Percentiles rank a stretch among this genome's conserved stretches.
phyloP scores from a whole-genome alignment of 2,888 invertebrate species.

The Phania funesta region DNA sequence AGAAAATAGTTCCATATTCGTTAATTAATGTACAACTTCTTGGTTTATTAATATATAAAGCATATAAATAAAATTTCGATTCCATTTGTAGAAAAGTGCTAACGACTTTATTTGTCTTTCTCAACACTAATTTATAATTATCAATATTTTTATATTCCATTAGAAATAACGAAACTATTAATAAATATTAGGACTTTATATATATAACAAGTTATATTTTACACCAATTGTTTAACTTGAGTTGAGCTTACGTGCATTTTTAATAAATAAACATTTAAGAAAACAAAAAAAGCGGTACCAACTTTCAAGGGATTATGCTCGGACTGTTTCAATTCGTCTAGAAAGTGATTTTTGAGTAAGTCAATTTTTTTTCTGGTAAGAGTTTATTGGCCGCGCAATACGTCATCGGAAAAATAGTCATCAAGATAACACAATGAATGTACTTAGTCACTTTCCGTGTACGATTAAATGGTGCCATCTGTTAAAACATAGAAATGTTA shows the following conservation, averaged over 20 bases:
- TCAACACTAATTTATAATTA: too few species aligned
- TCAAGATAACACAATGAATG: conserved; percentile 94
- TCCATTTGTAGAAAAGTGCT: conserved; percentile 87
- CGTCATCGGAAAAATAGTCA: conserved; percentile 95
- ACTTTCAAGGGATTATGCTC: conserved; percentile 82
- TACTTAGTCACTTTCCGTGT: conserved; percentile 95
- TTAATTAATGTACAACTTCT: conserved; percentile 95
- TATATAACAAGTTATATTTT: too few species aligned
- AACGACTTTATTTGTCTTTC: too few species aligned
- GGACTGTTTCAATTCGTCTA: conserved; percentile 82
- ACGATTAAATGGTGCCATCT: conserved; percentile 81
- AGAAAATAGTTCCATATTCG: conserved; percentile 92
- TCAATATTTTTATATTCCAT: too few species aligned
- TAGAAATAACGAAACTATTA: too few species aligned
- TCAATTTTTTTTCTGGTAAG: conserved; percentile 96
- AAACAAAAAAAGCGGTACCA: conserved; percentile 83
- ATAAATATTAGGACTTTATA: too few species aligned
- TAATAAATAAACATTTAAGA: too few species aligned
- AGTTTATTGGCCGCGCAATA: conserved; percentile 91
- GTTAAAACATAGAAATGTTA: not conserved
- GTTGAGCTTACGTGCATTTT: too few species aligned
- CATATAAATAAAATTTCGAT: conserved; percentile 95
- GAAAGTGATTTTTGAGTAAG: conserved; percentile 87
- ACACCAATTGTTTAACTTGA: too few species aligned
- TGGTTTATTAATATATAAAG: conserved; percentile 97